These are phyloP conservation scores for Tanypteryx hageni DNA, from an alignment of 2,888 invertebrate genomes.

Conservation along the genomic window DNA sequence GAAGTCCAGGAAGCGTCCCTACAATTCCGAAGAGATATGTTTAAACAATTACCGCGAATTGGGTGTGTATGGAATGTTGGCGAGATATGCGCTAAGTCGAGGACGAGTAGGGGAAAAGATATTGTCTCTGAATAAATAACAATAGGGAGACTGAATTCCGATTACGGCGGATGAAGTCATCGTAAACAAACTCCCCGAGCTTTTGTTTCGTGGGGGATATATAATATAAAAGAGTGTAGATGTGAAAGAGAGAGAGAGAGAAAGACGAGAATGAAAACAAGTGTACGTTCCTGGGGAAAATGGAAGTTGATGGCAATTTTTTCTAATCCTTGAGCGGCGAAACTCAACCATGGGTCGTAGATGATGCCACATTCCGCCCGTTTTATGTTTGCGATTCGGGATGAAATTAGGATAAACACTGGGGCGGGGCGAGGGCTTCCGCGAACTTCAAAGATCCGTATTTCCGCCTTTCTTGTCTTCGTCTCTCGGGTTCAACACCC, in stretches of 20 bases:
- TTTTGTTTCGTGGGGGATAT: not conserved
- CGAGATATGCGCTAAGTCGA: too few species aligned
- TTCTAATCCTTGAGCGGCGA: not conserved
- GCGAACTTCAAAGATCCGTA: not conserved
- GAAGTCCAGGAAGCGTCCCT: conserved; percentile 29
- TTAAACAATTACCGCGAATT: not conserved
- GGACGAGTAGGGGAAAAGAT: too few species aligned
- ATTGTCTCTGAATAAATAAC: too few species aligned
- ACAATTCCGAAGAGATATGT: not conserved
- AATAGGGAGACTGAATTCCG: too few species aligned
- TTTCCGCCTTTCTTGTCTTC: not conserved
- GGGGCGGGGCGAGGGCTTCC: not conserved
- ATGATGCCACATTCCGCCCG: not conserved
- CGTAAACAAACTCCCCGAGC: not conserved
- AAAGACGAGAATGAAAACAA: not conserved
- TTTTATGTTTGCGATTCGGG: not conserved
- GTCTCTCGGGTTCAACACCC: conserved; percentile 27
- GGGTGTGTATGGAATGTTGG: not conserved
- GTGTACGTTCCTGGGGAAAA: not conserved
- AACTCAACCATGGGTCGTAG: not conserved
- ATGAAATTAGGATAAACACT: conserved; percentile 19
- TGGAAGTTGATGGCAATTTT: not conserved
- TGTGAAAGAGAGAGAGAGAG: not conserved
- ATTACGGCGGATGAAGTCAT: too few species aligned
- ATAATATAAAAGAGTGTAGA: not conserved